A percentile compares a stretch with the other conserved stretches of the same genome.
These are phyloP conservation scores for Dasysyrphus tricinctus DNA, from an alignment of 2,888 invertebrate genomes.

Conservation along the genomic window DNA sequence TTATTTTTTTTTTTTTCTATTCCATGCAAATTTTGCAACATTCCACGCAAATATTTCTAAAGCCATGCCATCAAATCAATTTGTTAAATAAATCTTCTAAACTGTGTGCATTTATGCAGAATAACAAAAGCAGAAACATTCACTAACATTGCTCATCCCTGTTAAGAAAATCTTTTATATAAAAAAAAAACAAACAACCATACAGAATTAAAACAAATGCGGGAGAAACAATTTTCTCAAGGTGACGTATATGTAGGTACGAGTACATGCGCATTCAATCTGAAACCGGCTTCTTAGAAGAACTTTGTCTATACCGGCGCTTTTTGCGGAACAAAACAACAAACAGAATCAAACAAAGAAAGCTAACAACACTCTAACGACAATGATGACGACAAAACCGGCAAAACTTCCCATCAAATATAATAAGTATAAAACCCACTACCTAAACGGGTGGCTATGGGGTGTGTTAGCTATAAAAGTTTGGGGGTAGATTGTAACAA, in stretches of 20 bases:
- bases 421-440: not conserved
- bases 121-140: not conserved
- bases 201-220: slow-evolving; percentile 21
- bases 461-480: slow-evolving; percentile 1
- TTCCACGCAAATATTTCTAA: no score
- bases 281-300: slow-evolving; percentile 66
- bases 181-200: not conserved
- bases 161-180: not conserved
- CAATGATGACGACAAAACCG: slow-evolving; percentile 65
- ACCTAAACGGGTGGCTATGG: slow-evolving; percentile 34
- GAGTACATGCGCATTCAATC: slow-evolving; percentile 62
- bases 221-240: slow-evolving; percentile 66
- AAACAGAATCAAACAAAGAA: slow-evolving; percentile 46
- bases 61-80: not conserved
- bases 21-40: no score
- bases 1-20: no score
- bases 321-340: slow-evolving; percentile 56
- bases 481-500: slow-evolving; percentile 38
- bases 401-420: slow-evolving; percentile 52
- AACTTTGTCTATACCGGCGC: slow-evolving; percentile 56
- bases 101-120: not conserved
- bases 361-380: slow-evolving; percentile 56
- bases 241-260: slow-evolving; percentile 61
- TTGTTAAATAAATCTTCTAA: not conserved
- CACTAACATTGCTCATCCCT: slow-evolving; percentile 16